Percentiles rank a stretch among this genome's conserved stretches.
Evolutionary conservation across 2,888 invertebrate genomes (phyloP).

Genomic region (Crioceris asparagi): DNA sequence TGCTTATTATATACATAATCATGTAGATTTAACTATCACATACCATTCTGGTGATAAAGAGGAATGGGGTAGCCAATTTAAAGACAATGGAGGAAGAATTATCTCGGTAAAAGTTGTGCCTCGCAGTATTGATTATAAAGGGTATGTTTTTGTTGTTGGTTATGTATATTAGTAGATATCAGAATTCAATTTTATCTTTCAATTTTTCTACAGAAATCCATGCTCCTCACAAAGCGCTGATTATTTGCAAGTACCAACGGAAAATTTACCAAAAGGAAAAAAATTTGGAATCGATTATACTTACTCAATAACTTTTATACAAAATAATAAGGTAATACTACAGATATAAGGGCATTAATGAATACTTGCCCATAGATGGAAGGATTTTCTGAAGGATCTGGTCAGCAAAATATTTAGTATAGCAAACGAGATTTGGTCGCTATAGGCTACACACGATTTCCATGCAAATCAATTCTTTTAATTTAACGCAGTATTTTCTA

Average conservation of each 20-base stretch:
- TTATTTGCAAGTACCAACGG: slow-evolving; percentile 60
- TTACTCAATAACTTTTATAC: slow-evolving; percentile 73
- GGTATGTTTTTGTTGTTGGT: slow-evolving; percentile 21
- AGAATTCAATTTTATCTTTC: background rate
- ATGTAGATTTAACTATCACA: slow-evolving; percentile 85
- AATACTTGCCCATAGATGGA: too few species aligned
- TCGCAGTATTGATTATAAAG: slow-evolving; percentile 32
- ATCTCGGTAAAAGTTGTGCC: slow-evolving; percentile 59
- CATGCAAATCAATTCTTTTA: too few species aligned
- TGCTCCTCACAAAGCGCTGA: slow-evolving; percentile 34
- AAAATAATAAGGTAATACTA: slow-evolving; percentile 50
- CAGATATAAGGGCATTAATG: too few species aligned
- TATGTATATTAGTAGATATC: background rate
- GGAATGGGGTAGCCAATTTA: slow-evolving; percentile 75
- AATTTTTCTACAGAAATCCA: slow-evolving; percentile 12
- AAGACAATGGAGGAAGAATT: slow-evolving; percentile 79
- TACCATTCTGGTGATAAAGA: slow-evolving; percentile 85
- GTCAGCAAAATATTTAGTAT: too few species aligned
- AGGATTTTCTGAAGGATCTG: too few species aligned
- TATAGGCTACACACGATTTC: too few species aligned
- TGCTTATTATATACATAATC: slow-evolving; percentile 90
- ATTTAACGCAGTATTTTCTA: too few species aligned
- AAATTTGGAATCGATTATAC: slow-evolving; percentile 66
- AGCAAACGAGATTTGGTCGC: too few species aligned
- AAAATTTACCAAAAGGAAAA: slow-evolving; percentile 39